Conservation (phyloP, 2,888 invertebrate species). For the Sarcophaga subvicina region DNA sequence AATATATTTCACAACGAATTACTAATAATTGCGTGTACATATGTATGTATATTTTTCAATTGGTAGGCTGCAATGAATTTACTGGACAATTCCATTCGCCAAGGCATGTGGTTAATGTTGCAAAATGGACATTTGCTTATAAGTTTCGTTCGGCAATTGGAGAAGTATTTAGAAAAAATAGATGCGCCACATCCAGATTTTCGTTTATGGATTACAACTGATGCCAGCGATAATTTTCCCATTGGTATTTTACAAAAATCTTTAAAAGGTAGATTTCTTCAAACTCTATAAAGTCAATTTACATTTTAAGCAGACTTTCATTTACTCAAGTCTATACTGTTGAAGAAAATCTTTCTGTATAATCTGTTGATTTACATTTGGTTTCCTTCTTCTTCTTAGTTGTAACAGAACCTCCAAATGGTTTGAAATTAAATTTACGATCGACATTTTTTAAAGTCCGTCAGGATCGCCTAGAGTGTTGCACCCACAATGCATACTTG, state of each 20-base stretch:
- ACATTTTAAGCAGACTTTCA: not conserved
- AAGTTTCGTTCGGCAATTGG: slow-evolving; percentile 89
- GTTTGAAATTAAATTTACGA: slow-evolving; percentile 92
- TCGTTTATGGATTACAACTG: slow-evolving; percentile 95
- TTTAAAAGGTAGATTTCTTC: slow-evolving; percentile 85
- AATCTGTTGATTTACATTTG: too few relatives aligned
- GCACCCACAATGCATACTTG: slow-evolving; percentile 89
- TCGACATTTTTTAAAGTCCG: slow-evolving; percentile 95
- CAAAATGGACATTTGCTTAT: slow-evolving; percentile 96
- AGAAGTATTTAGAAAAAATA: slow-evolving; percentile 91
- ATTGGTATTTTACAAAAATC: slow-evolving; percentile 94
- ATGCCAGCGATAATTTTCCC: slow-evolving; percentile 93
- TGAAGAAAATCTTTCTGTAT: too few relatives aligned
- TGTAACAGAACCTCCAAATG: slow-evolving; percentile 96
- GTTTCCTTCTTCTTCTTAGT: slow-evolving; percentile 82
- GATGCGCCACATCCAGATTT: slow-evolving; percentile 94
- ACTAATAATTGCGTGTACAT: too few relatives aligned
- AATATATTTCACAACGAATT: too few relatives aligned
- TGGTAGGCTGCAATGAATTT: slow-evolving; percentile 86
- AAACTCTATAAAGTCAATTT: slow-evolving; percentile 1
- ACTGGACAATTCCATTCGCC: slow-evolving; percentile 86
- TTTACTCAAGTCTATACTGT: too few relatives aligned
- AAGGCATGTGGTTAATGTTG: slow-evolving; percentile 95
- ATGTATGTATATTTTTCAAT: not conserved
- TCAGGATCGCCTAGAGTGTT: slow-evolving; percentile 87